These are phyloP conservation scores for Polylopha cassiicola DNA, from an alignment of 2,888 invertebrate species.

Conservation along the genomic window DNA sequence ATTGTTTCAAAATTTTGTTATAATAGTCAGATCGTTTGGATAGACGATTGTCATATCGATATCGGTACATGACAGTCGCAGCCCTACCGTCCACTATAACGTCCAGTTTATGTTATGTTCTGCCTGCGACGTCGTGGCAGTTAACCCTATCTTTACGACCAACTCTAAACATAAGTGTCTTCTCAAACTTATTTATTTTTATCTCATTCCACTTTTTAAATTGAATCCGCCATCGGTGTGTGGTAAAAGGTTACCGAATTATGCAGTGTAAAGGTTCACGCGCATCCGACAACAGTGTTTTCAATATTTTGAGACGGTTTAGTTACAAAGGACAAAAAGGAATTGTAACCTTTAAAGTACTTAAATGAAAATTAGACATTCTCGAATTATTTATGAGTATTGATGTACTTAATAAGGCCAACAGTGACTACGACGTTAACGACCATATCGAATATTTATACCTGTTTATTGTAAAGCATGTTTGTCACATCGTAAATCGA, in stretches of 20 bases:
- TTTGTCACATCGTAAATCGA: conserved; percentile 64
- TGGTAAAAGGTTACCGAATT: too few species aligned
- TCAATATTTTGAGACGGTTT: too few species aligned
- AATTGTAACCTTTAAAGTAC: too few species aligned
- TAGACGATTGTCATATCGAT: conserved; percentile 3
- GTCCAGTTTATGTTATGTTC: conserved; percentile 74
- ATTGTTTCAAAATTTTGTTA: too few species aligned
- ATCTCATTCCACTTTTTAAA: conserved; percentile 76
- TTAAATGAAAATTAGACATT: conserved; percentile 70
- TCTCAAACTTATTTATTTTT: conserved; percentile 75
- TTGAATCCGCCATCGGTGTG: conserved; percentile 71
- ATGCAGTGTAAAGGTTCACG: too few species aligned
- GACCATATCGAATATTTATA: conserved; percentile 54
- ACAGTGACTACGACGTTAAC: conserved; percentile 43
- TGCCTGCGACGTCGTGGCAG: conserved; percentile 71
- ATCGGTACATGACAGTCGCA: conserved; percentile 31
- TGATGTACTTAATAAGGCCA: conserved; percentile 26
- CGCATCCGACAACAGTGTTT: too few species aligned
- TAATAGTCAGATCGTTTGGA: too few species aligned
- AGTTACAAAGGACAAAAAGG: too few species aligned
- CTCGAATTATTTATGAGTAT: conserved; percentile 46
- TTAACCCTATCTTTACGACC: conserved; percentile 76
- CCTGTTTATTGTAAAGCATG: conserved; percentile 43
- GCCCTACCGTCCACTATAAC: conserved; percentile 59
- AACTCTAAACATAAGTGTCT: conserved; percentile 76